Evolutionary conservation across 2,113 vertebrate genomes (phyloP).

Genomic region (Catharus fuscescens): DNA sequence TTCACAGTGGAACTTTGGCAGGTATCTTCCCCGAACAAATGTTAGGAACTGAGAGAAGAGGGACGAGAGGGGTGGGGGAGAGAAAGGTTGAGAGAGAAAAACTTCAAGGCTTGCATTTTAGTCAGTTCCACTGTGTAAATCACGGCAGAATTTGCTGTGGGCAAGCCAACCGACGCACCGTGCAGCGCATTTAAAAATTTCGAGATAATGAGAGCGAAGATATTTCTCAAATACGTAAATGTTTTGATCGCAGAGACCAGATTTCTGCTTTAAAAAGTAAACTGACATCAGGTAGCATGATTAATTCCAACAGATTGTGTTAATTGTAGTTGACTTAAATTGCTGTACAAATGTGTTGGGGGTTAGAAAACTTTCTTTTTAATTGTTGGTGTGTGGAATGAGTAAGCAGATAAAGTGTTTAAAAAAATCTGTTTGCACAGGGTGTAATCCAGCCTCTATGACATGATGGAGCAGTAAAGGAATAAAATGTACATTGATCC

Average conservation of each 20-base stretch:
- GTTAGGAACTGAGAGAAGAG: background rate
- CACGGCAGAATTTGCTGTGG: conserved; percentile 2
- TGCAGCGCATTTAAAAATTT: background rate
- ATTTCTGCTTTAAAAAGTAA: conserved; percentile 46
- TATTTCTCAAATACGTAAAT: conserved; percentile 36
- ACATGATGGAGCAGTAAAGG: background rate
- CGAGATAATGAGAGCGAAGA: conserved; percentile 25
- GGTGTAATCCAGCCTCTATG: background rate
- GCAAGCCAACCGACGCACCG: conserved; percentile 5
- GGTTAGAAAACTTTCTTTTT: conserved; percentile 19
- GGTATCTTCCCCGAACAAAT: background rate
- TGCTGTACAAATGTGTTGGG: conserved; percentile 28
- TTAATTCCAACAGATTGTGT: conserved; percentile 51
- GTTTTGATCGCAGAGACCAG: conserved; percentile 38
- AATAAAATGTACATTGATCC: background rate
- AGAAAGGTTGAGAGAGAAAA: background rate
- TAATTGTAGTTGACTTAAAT: conserved; percentile 54
- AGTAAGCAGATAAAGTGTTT: conserved; percentile 11
- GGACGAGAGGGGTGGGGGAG: rapidly evolving
- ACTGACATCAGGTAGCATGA: conserved; percentile 52
- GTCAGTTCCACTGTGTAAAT: background rate
- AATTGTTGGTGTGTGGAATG: background rate
- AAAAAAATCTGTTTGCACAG: background rate
- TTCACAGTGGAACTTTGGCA: background rate
- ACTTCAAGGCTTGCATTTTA: background rate